Evolutionary conservation across 1,140 invertebrate species (phyloP), one percentile per base, ranked within the genome.

Genomic region (Drosophila willistoni): DNA sequence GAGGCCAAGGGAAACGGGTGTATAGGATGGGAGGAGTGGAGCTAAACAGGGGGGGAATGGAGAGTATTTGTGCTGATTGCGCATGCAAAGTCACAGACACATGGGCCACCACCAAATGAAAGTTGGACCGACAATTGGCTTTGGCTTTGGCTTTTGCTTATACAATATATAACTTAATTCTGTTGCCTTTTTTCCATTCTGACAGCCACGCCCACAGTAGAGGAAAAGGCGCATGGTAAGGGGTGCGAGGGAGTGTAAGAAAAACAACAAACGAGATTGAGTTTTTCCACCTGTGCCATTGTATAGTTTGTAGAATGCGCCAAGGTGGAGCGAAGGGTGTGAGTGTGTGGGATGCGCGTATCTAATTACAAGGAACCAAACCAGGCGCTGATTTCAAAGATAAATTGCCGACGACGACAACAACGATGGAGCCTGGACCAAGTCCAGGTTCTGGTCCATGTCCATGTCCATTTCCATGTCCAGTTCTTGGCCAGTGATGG

Each of bases 321-420:
- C 5, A 29, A 39, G 10, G 10, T 13, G 10, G 12, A 13, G 36
- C 36, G 1, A 61, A 68, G 76, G 63, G 71, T 66, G 65, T 70
- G 72, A 65, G 73, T 57, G n/a, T 51, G 54, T 65, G 19, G 69
- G 44, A 66, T 61, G 73, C 73, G 84, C 84, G 84, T 87, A 87
- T 87, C 84, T 87, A 89, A 87, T 87, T 87, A 87, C 84, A 89
- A 70, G 73, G 54, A 72, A 72, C 60, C 74, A 70, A 47, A 60
- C 56, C 69, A 77, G 70, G 71, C 77, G 80, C 84, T 87, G 84
- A 87, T 87, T 87, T 87, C 84, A 87, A 87, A 87, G 84, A 76
- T 72, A 81, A 77, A 75, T 64, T 70, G 72, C 71, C 65, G 69
- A 65, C 63, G 64, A 63, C 71, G 34, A 36, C 29, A 7, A 73